Base-by-base conservation (phyloP, 1,140 invertebrate genomes). In the Bombus sibiricus region DNA sequence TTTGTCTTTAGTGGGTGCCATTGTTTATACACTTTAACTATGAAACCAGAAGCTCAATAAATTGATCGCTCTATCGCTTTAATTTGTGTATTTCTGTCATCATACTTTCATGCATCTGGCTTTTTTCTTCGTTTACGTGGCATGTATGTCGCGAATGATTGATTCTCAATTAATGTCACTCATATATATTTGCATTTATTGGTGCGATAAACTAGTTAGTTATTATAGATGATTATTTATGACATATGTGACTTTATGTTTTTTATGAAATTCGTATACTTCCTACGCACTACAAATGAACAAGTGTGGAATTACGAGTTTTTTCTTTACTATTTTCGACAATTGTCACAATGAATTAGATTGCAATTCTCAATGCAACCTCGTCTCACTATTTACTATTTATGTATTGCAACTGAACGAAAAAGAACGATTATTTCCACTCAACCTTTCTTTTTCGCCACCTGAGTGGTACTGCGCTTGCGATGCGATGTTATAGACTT, bases 1-100 rank as follows among this genome's bases (percentile, higher is more conserved):
- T 84, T 96, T 96, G 86, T 96, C 96, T 86, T 94, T 95, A 6
- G 83, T 86, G 5, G 92, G 91, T 89, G 94, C 91, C 92, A 92
- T 92, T 87, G 74, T 69, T 86, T 78, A 32, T 53, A 72, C 28
- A 64, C 47, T 93, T 81, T 86, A 82, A 82, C 3, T 62, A 39
- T 62, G 39, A 80, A 80, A 64, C 39, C 53, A 80, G 68, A 80
- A 85, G 41, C 22, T 73, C 76, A 34, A 85, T 80, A 73, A 85
- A 80, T 53, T 43, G 41, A 80, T 85, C 18, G n/a, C 28, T 80
- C 57, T 85, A 85, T 73, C 83, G 57, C 12, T 47, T 62, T 72
- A 73, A 73, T 34, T 85, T 32, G 32, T 22, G 41, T 47, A 64
- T 57, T 80, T 80, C 53, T 73, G 37, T 72, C 75, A 72, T 84